Percentiles rank a stretch among this genome's conserved stretches.
Evolutionary conservation across 2,888 invertebrate species (phyloP).

Genomic region (Drosophila multiciliata): DNA sequence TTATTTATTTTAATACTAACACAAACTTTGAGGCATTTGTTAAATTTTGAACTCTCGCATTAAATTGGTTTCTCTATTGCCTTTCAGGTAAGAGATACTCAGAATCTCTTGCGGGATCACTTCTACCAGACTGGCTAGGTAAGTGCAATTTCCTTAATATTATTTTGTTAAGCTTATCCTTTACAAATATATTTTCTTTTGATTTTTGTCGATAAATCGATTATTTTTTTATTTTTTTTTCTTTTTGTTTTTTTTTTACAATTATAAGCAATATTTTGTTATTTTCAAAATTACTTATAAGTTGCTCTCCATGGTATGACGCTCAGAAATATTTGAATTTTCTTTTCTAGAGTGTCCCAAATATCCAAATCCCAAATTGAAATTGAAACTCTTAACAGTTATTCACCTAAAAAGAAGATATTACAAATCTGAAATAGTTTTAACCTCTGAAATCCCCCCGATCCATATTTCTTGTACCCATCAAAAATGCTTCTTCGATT

Average conservation of each 20-base stretch:
- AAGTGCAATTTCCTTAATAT: conserved; percentile 81
- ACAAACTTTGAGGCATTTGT: conserved; percentile 36
- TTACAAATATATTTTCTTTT: conserved; percentile 46
- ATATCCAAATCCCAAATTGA: conserved; percentile 19
- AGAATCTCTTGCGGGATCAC: conserved; percentile 86
- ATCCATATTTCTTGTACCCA: conserved; percentile 31
- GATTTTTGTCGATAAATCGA: conserved; percentile 36
- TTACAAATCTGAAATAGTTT: not conserved
- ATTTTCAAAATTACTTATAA: conserved; percentile 23
- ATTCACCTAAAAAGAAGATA: conserved; percentile 1
- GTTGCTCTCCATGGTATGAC: conserved; percentile 43
- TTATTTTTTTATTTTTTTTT: not conserved
- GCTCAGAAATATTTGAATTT: conserved; percentile 41
- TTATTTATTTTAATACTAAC: conserved; percentile 6
- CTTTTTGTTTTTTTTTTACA: conserved; percentile 11
- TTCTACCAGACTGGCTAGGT: conserved; percentile 86
- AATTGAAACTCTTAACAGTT: conserved; percentile 13
- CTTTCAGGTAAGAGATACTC: conserved; percentile 86
- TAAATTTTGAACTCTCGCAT: not conserved
- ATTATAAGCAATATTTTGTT: conserved; percentile 8
- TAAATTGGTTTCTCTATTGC: conserved; percentile 30
- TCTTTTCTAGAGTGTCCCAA: conserved; percentile 24
- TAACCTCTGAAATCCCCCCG: not conserved
- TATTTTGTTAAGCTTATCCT: conserved; percentile 67
- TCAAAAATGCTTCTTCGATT: conserved; percentile 70